A percentile compares a stretch with the other conserved stretches of the same genome.
Evolutionary conservation across 2,797 vertebrate genomes (phyloP).

Genomic region (Myotis daubentonii): DNA sequence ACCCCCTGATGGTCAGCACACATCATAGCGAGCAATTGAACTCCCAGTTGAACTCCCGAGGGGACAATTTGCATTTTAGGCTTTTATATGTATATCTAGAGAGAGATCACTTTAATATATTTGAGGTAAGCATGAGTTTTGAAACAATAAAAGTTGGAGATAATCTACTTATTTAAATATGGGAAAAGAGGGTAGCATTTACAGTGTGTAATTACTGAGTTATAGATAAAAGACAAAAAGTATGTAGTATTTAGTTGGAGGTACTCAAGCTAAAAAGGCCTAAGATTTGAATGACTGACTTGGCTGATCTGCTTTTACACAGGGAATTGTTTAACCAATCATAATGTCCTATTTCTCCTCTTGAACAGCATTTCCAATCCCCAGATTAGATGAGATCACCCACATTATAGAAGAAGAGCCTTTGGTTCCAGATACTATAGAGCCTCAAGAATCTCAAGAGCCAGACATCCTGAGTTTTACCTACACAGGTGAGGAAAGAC

Average conservation of each 20-base stretch:
- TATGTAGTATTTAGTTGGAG: not conserved
- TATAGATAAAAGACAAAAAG: not conserved
- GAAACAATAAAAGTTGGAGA: not conserved
- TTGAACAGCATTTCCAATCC: constrained; percentile 80
- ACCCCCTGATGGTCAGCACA: no score
- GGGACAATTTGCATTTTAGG: no score
- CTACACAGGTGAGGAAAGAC: constrained; percentile 75
- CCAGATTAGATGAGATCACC: constrained; percentile 74
- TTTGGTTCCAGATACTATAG: constrained; percentile 57
- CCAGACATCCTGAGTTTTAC: constrained; percentile 80
- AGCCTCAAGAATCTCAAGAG: constrained; percentile 70
- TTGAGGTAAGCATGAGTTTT: constrained; percentile 7
- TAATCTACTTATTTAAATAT: not conserved
- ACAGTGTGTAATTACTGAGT: not conserved
- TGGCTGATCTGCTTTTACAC: constrained; percentile 2
- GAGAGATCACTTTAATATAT: not conserved
- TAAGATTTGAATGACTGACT: not conserved
- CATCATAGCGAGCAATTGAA: no score
- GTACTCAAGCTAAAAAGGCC: not conserved
- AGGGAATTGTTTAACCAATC: not conserved
- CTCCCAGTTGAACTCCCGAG: no score
- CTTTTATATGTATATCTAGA: no score
- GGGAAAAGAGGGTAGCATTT: not conserved
- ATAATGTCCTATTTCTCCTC: constrained; percentile 62
- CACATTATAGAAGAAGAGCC: constrained; percentile 69